Evolutionary conservation across 2,797 vertebrate genomes (phyloP).

Genomic region (Phoeniculus purpureus): DNA sequence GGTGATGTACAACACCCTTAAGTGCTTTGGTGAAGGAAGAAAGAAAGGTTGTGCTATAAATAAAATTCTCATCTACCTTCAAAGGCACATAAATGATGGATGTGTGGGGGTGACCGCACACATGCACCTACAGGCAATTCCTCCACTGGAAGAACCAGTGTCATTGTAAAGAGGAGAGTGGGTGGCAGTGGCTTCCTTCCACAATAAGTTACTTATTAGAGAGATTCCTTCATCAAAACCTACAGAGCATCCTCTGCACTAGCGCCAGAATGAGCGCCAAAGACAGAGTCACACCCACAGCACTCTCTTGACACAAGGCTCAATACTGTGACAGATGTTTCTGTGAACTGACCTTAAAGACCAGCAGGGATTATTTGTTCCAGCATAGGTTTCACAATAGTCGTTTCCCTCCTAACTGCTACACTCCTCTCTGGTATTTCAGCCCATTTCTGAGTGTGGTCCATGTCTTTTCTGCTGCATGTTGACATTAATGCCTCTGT

Average conservation of each 20-base stretch:
- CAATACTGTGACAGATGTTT: not conserved
- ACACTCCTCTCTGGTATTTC: not conserved
- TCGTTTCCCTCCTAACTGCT: not conserved
- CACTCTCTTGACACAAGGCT: not conserved
- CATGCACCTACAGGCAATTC: not conserved
- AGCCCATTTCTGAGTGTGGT: not conserved
- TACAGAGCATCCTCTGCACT: not conserved
- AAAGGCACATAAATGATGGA: not conserved
- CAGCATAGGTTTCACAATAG: not conserved
- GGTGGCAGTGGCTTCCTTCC: not conserved
- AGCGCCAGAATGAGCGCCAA: not conserved
- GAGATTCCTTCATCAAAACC: not conserved
- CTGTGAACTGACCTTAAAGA: not conserved
- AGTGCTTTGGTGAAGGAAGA: constrained; percentile 32
- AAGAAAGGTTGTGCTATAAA: constrained; percentile 54
- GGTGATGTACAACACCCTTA: constrained; percentile 47
- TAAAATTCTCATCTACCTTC: constrained; percentile 1
- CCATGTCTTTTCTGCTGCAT: not conserved
- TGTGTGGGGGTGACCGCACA: not conserved
- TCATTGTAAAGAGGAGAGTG: not conserved
- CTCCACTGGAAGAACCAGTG: not conserved
- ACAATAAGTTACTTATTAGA: not conserved
- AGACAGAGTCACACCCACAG: not conserved
- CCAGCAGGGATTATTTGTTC: not conserved
- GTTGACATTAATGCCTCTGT: not conserved